Evolutionary conservation across 2,113 vertebrate species (phyloP).

Genomic region (Tinamus guttatus): DNA sequence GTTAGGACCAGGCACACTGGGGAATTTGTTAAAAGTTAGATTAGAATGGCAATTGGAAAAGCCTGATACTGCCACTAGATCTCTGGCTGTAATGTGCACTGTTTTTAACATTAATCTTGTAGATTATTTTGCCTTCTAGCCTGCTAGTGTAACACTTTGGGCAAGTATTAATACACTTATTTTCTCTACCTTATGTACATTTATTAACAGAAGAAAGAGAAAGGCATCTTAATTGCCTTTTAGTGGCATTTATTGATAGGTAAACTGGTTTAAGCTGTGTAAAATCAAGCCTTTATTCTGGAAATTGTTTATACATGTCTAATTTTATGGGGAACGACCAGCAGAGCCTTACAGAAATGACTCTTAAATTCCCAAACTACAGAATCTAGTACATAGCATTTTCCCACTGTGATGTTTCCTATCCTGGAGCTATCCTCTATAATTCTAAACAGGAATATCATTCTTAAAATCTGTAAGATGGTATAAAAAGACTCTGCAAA

Average conservation of each 20-base stretch:
- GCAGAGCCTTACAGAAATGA: background rate
- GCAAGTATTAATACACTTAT: background rate
- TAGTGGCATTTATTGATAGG: background rate
- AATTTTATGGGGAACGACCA: background rate
- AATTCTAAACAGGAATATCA: conserved; percentile 5
- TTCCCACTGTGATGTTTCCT: background rate
- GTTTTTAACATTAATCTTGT: background rate
- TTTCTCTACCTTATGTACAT: background rate
- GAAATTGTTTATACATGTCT: background rate
- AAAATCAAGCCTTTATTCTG: background rate
- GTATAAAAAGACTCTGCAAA: background rate
- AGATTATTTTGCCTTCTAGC: background rate
- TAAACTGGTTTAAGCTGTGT: background rate
- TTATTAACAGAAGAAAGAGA: background rate
- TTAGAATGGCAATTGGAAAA: background rate
- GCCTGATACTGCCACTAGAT: background rate
- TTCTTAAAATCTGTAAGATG: conserved; percentile 23
- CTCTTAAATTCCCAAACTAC: background rate
- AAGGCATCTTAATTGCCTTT: background rate
- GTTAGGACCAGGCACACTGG: background rate
- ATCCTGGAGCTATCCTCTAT: background rate
- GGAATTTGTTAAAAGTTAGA: background rate
- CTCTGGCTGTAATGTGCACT: background rate
- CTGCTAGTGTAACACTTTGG: background rate
- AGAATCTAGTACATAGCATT: background rate